These are phyloP conservation scores for Orchestia grillus DNA, from an alignment of 1,140 invertebrate species.

Conservation along the genomic window DNA sequence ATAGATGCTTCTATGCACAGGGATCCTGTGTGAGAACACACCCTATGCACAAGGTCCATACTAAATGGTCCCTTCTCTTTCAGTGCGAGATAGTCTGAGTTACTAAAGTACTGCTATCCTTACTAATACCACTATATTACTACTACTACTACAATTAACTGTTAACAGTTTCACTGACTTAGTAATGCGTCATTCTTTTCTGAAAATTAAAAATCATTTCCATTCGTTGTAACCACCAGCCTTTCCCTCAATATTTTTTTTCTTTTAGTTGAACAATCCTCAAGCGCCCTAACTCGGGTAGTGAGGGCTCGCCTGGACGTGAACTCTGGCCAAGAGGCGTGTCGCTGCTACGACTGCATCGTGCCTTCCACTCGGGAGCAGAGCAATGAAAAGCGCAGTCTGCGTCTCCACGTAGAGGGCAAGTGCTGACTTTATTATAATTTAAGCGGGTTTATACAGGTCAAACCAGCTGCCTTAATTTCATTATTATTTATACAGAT, in stretches of 20 bases:
- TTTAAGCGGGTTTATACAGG: background rate
- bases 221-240: too few species aligned
- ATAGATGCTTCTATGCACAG: too few species aligned
- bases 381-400: background rate
- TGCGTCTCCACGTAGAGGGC: constrained; percentile 18
- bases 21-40: too few species aligned
- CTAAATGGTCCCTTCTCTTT: too few species aligned
- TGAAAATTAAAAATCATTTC: too few species aligned
- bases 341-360: background rate
- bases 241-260: background rate
- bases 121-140: too few species aligned
- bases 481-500: background rate
- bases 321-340: background rate
- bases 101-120: too few species aligned
- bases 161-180: too few species aligned
- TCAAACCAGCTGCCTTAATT: background rate
- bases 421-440: background rate
- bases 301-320: background rate
- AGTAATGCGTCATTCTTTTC: too few species aligned
- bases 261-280: background rate
- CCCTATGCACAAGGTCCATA: too few species aligned
- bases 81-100: too few species aligned
- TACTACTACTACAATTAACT: too few species aligned
- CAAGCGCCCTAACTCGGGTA: background rate
- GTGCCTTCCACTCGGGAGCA: background rate